These are phyloP conservation scores for Nannoperca australis DNA, from an alignment of 2,797 vertebrate genomes.

Conservation along the genomic window DNA sequence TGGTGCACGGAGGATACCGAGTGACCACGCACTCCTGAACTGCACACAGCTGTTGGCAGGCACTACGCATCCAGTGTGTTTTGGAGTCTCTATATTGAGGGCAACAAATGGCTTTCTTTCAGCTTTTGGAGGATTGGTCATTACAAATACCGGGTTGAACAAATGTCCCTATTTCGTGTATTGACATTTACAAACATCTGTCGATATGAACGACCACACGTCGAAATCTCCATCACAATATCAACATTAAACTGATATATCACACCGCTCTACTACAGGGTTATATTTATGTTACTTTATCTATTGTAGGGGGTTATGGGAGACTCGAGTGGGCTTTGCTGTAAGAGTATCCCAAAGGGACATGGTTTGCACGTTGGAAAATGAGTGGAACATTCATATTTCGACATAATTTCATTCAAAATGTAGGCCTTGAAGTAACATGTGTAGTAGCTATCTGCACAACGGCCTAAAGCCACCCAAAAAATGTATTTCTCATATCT, in stretches of 20 bases:
- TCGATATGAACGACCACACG: no score
- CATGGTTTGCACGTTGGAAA: conserved; percentile 8
- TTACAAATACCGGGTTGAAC: background rate
- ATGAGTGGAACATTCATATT: conserved; percentile 4
- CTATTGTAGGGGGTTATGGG: background rate
- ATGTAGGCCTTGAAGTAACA: background rate
- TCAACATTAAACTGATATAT: background rate
- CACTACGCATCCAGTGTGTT: no score
- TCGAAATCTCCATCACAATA: background rate
- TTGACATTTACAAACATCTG: background rate
- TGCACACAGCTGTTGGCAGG: no score
- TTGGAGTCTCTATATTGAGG: background rate
- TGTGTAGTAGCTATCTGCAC: background rate
- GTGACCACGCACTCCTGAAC: no score
- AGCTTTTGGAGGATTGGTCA: background rate
- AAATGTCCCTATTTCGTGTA: background rate
- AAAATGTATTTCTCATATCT: conserved; percentile 4
- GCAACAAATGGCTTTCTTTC: background rate
- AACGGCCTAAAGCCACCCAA: background rate
- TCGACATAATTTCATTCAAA: background rate
- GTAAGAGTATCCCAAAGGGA: background rate
- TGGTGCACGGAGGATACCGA: background rate
- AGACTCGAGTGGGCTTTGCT: background rate
- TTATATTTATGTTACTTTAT: background rate
- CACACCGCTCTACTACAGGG: background rate